Base-by-base conservation (phyloP, 2,888 invertebrate species). In the Odontothrips loti region DNA sequence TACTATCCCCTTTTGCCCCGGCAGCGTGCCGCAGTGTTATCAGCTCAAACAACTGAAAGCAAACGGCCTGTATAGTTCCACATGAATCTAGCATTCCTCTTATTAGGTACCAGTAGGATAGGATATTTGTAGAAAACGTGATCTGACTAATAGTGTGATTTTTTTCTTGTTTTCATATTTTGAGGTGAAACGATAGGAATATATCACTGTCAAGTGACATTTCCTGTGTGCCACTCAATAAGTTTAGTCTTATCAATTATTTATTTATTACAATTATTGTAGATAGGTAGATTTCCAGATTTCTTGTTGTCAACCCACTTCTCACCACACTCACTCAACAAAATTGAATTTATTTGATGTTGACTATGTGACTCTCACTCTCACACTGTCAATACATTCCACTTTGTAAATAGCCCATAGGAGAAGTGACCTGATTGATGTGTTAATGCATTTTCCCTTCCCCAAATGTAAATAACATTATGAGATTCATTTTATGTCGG, bases 221-320 rank as follows among this genome's bases (percentile, higher is more conserved):
- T 48, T 80, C 80, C 80, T 47, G 47, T 80, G 43, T 80, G 27
- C 51, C 51, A 58, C 58, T 58, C 48, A 80, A 48, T 47, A 80
- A 80, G n/a, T 58, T 48, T 80, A 80, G 80, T 80, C 15, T 80
- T 80, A 51, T 48, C 17, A 29, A 80, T 80, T 80, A 80, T 80
- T 80, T 80, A 80, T 80, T 80, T 58, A 47, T 79, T 75, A 27
- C 68, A 75, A 75, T 75, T 75, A 75, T 27, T 75, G 27, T 75
- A 75, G 68, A 75, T 75, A 75, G 68, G 68, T 75, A 75, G 68
- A 75, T 75, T 58, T 58, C 20, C 58, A 58, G 17, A 75, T 75
- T 75, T 75, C 23, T 75, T 75, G 68, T 75, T 27, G 68, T 27
- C 68, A 58, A 58, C 68, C 68, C 68, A 12, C 58, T 58, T 20